A percentile compares a stretch with the other conserved stretches of the same genome.
Conservation (phyloP, 2,113 vertebrate genomes). For the Carassius auratus region DNA sequence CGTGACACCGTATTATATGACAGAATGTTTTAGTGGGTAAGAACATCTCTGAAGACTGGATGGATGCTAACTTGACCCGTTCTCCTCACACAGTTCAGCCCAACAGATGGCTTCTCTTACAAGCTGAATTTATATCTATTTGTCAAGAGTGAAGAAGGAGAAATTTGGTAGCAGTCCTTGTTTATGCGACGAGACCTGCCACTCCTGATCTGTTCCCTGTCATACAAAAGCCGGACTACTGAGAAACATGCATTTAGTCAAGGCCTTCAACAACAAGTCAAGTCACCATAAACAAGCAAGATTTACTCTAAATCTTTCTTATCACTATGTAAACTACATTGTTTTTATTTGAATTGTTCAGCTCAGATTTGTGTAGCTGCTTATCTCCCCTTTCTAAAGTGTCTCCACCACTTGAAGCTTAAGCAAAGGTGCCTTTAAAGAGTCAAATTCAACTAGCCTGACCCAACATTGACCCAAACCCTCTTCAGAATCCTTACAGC, state of each 20-base stretch:
- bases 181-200: slow-evolving; percentile 38
- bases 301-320: slow-evolving; percentile 23
- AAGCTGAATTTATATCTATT: slow-evolving; percentile 48
- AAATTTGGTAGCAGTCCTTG: slow-evolving; percentile 43
- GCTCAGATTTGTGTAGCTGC: slow-evolving; percentile 32
- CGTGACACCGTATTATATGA: slow-evolving; percentile 60
- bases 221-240: not conserved
- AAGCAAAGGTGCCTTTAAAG: slow-evolving; percentile 20
- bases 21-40: slow-evolving; percentile 52
- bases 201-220: slow-evolving; percentile 34
- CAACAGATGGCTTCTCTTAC: slow-evolving; percentile 43
- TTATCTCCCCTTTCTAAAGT: slow-evolving; percentile 27
- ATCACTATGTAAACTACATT: slow-evolving; percentile 10
- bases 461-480: slow-evolving; percentile 59
- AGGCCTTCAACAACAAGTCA: slow-evolving; percentile 18
- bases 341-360: not conserved
- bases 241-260: slow-evolving; percentile 31
- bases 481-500: slow-evolving; percentile 53
- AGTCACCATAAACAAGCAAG: not conserved
- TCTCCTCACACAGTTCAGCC: slow-evolving; percentile 5
- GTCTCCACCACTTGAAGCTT: not conserved
- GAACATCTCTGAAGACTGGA: slow-evolving; percentile 34
- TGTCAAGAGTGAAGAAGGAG: slow-evolving; percentile 32
- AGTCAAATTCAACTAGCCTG: slow-evolving; percentile 43
- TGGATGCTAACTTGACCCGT: not conserved